These are phyloP conservation scores for Tromatobia lineatoria DNA, from an alignment of 2,888 invertebrate species.

Conservation along the genomic window DNA sequence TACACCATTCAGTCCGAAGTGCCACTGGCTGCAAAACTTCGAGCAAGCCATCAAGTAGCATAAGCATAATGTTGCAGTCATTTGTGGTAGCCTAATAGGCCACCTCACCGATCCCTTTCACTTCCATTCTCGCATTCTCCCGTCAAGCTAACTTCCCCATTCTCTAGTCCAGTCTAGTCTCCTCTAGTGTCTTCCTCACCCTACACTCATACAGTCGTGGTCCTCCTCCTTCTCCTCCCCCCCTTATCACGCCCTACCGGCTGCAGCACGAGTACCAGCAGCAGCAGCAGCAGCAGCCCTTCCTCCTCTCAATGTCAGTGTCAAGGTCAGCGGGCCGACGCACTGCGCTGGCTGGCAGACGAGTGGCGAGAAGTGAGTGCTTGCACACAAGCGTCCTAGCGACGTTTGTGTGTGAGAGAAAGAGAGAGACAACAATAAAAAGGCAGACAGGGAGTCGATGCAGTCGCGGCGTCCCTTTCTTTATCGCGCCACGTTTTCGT, in stretches of 20 bases:
- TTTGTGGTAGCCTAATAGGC: conserved; percentile 40
- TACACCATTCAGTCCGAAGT: too few species aligned
- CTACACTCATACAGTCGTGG: conserved; percentile 37
- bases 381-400: neutral
- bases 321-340: conserved; percentile 85
- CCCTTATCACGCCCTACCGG: conserved; percentile 56
- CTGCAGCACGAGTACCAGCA: conserved; percentile 26
- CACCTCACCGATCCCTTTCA: conserved; percentile 27
- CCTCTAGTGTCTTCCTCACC: conserved; percentile 79
- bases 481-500: conserved; percentile 14
- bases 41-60: too few species aligned
- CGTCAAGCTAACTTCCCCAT: conserved; percentile 84
- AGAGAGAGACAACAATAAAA: too few species aligned
- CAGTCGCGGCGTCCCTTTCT: conserved; percentile 30
- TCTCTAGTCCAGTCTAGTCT: conserved; percentile 71
- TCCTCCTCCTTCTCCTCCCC: neutral
- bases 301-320: conserved; percentile 83
- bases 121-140: conserved; percentile 8
- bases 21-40: too few species aligned
- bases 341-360: conserved; percentile 75
- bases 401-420: neutral
- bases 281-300: conserved; percentile 57
- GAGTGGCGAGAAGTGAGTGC: conserved; percentile 41
- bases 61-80: neutral
- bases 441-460: conserved; percentile 15